Conservation (phyloP, 1,140 invertebrate species). For the Linepithema humile region DNA sequence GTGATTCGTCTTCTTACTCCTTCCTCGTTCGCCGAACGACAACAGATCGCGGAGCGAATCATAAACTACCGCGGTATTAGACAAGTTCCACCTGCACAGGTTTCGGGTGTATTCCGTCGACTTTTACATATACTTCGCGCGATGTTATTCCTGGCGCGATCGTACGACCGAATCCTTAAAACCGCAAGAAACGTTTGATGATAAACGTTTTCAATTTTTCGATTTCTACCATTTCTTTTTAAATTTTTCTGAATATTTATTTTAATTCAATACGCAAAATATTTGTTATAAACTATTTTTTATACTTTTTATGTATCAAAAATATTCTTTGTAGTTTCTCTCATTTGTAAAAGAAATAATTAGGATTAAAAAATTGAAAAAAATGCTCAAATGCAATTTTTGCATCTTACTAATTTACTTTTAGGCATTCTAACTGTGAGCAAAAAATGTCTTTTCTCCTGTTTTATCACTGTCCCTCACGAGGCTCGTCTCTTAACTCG, state of each 20-base stretch:
- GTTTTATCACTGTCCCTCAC: neutral
- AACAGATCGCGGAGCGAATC: constrained; percentile 31
- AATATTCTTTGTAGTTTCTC: no score
- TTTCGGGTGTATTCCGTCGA: constrained; percentile 22
- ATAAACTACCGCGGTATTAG: constrained; percentile 4
- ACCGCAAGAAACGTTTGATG: constrained; percentile 46
- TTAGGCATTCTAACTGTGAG: neutral
- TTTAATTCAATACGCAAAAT: no score
- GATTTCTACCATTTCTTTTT: constrained; percentile 2
- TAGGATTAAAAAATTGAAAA: no score
- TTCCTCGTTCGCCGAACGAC: constrained; percentile 37
- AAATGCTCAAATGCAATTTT: no score
- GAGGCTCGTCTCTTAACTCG: constrained; percentile 46
- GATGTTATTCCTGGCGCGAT: constrained; percentile 60
- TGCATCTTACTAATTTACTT: no score
- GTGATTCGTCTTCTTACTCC: constrained; percentile 28
- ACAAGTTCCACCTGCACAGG: constrained; percentile 52
- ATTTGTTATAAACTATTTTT: no score
- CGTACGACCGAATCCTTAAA: constrained; percentile 61
- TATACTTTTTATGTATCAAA: no score
- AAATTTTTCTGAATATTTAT: no score
- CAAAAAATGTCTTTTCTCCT: neutral
- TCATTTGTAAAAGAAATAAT: no score
- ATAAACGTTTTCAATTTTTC: constrained; percentile 57
- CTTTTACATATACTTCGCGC: constrained; percentile 44